Conservation (phyloP, 1,140 invertebrate genomes). For the Batillaria attramentaria region DNA sequence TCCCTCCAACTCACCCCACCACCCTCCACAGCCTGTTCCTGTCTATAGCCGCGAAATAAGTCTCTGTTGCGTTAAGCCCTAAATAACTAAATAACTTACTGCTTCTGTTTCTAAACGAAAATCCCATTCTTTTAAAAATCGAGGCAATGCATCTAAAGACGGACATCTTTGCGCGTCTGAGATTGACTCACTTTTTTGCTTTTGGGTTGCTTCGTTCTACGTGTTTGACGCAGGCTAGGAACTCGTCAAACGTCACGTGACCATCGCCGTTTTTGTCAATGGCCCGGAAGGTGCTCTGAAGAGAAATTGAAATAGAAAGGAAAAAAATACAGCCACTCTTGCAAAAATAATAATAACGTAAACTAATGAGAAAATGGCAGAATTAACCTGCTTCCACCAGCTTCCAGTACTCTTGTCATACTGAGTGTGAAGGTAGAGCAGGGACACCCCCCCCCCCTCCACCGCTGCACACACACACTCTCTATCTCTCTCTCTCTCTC, state of each 20-base stretch:
- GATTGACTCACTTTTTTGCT: not conserved
- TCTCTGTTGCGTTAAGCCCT: not conserved
- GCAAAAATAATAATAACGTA: too few relatives aligned
- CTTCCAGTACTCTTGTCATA: too few relatives aligned
- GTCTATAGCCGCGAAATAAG: not conserved
- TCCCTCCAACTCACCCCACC: not conserved
- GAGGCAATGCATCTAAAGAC: not conserved
- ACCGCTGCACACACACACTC: not conserved
- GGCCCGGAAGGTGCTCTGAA: not conserved
- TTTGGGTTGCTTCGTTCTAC: not conserved
- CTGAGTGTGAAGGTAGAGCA: not conserved
- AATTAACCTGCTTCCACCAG: too few relatives aligned
- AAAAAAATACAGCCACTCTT: too few relatives aligned
- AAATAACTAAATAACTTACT: not conserved
- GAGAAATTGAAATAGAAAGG: too few relatives aligned
- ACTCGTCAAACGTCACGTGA: not conserved
- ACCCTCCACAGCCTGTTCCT: not conserved
- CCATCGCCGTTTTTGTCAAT: not conserved
- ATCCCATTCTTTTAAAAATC: not conserved
- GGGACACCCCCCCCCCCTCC: not conserved
- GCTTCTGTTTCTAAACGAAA: not conserved
- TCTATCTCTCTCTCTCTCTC: not conserved
- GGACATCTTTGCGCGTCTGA: not conserved
- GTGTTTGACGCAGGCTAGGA: not conserved
- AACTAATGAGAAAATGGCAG: too few relatives aligned